A percentile compares a stretch with the other conserved stretches of the same genome.
These are phyloP conservation scores for Meghimatium bilineatum DNA, from an alignment of 2,888 invertebrate genomes.

Conservation along the genomic window DNA sequence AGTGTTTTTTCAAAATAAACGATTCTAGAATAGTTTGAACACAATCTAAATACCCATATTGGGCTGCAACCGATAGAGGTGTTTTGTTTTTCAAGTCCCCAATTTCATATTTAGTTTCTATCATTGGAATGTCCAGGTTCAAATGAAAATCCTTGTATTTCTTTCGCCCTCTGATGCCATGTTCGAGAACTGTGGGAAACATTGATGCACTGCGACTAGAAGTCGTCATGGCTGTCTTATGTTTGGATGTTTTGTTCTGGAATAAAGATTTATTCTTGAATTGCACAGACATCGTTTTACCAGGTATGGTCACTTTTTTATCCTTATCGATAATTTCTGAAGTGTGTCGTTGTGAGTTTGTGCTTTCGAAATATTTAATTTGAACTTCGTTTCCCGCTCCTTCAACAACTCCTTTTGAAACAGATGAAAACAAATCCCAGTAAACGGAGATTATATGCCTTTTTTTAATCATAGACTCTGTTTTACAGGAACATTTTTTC, in stretches of 20 bases:
- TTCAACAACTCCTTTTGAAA: background rate
- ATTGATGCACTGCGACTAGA: background rate
- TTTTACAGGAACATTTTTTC: too few relatives aligned
- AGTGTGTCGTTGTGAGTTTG: background rate
- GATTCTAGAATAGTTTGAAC: conserved; percentile 34
- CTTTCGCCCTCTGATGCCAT: conserved; percentile 35
- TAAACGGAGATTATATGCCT: conserved; percentile 15
- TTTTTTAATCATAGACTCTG: too few relatives aligned
- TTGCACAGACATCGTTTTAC: background rate
- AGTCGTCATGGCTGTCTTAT: background rate
- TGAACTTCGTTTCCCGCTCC: conserved; percentile 14
- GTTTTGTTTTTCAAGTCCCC: conserved; percentile 28
- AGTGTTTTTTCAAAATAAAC: conserved; percentile 18
- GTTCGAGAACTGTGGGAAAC: conserved; percentile 18
- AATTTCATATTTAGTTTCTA: background rate
- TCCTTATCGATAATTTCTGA: background rate
- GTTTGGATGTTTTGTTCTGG: too few relatives aligned
- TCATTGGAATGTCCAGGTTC: background rate
- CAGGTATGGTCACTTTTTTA: background rate
- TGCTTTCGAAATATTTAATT: background rate
- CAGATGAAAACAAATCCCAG: conserved; percentile 31
- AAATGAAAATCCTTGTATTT: conserved; percentile 43
- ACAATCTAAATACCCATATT: conserved; percentile 39
- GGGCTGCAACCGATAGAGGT: conserved; percentile 37
- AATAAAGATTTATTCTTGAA: background rate